Conservation (phyloP, 2,888 invertebrate species). For the Drosophila fulvimacula region DNA sequence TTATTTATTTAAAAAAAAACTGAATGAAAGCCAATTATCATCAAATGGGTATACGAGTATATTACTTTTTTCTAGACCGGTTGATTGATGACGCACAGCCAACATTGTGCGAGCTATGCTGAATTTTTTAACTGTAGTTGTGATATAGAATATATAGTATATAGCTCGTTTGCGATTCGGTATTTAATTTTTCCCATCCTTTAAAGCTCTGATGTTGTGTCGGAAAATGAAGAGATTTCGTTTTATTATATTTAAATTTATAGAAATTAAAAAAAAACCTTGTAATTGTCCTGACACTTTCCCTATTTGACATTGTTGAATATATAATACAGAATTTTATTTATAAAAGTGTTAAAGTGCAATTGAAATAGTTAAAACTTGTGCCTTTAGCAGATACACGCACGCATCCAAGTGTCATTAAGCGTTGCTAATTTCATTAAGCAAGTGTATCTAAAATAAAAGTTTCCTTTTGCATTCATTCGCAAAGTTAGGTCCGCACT, state of each 20-base stretch:
- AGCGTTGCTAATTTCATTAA: no score
- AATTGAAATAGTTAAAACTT: no score
- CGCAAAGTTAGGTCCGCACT: no score
- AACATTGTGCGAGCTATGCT: not conserved
- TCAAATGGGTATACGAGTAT: no score
- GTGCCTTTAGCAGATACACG: no score
- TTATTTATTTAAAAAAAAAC: not conserved
- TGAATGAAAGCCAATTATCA: not conserved
- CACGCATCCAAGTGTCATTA: no score
- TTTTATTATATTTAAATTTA: not conserved
- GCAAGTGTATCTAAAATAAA: no score
- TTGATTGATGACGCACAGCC: conserved; percentile 5
- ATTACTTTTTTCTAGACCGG: not conserved
- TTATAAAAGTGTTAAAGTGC: no score
- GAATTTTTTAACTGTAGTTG: not conserved
- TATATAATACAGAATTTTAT: no score
- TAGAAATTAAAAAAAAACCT: no score
- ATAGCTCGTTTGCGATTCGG: conserved; percentile 1
- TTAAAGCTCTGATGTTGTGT: not conserved
- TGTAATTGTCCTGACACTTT: not conserved
- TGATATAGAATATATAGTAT: not conserved
- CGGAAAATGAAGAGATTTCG: not conserved
- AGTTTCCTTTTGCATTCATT: no score
- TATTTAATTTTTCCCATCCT: not conserved
- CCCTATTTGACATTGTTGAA: not conserved